phyloP scores from a whole-genome alignment of 2,888 invertebrate genomes.

The Agriotes lineatus region DNA sequence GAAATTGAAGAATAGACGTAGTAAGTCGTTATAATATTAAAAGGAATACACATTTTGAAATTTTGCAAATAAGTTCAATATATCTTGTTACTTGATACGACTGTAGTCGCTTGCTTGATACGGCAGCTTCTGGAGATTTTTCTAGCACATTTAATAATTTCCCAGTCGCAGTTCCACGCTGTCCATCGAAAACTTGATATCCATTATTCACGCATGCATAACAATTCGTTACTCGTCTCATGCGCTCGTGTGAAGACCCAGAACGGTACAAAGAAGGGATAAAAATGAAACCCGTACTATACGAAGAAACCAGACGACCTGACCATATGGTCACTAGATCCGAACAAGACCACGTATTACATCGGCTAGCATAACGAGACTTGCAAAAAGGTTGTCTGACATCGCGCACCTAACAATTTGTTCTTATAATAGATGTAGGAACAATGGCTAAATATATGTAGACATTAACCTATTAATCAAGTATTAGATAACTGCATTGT shows the following conservation, averaged over 20 bases:
- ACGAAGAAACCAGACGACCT: constrained; percentile 45
- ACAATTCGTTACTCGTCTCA: not conserved
- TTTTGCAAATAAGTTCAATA: too few relatives aligned
- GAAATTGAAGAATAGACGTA: too few relatives aligned
- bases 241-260: not conserved
- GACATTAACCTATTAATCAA: constrained; percentile 31
- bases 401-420: constrained; percentile 26
- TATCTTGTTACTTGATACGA: too few relatives aligned
- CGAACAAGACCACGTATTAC: constrained; percentile 23
- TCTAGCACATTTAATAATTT: too few relatives aligned
- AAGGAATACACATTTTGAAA: too few relatives aligned
- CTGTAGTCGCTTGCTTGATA: too few relatives aligned
- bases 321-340: constrained; percentile 43
- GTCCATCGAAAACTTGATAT: not conserved
- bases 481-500: constrained; percentile 16
- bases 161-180: too few relatives aligned
- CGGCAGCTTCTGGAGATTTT: too few relatives aligned
- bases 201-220: constrained; percentile 1
- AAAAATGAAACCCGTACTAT: constrained; percentile 41
- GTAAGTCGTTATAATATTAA: too few relatives aligned
- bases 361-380: constrained; percentile 21
- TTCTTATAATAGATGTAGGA: constrained; percentile 30
- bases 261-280: constrained; percentile 3
- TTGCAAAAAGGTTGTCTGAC: constrained; percentile 29
- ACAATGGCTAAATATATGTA: constrained; percentile 28